phyloP scores from a whole-genome alignment of 2,113 vertebrate genomes.

The Acanthisitta chloris region DNA sequence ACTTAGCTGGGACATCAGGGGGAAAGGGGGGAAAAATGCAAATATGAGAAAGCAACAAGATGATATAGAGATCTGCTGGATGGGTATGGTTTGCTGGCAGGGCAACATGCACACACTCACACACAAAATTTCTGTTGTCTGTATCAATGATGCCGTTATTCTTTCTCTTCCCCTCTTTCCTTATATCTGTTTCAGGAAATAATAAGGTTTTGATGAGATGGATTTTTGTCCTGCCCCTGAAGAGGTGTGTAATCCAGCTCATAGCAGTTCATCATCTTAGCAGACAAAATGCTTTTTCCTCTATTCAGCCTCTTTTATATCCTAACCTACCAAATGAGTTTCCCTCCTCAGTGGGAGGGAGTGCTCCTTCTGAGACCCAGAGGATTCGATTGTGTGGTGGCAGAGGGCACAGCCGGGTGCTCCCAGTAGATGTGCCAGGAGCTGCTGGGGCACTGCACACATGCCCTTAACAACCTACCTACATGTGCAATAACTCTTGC shows the following conservation, averaged over 20 bases:
- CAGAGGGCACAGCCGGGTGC: neutral
- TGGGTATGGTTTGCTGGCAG: neutral
- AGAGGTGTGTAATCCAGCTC: neutral
- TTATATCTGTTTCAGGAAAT: neutral
- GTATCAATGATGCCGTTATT: neutral
- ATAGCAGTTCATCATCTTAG: neutral
- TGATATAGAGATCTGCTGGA: neutral
- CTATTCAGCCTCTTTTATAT: neutral
- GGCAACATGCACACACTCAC: neutral
- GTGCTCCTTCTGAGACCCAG: neutral
- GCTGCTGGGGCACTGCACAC: neutral
- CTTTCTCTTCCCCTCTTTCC: neutral
- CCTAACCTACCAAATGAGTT: neutral
- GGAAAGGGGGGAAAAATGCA: accelerated
- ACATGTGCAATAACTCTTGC: neutral
- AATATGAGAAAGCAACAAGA: neutral
- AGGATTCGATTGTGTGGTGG: neutral
- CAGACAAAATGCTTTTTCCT: neutral
- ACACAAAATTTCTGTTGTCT: neutral
- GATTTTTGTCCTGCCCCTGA: neutral
- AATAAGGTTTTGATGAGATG: neutral
- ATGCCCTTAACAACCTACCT: no score
- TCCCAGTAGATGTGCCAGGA: neutral
- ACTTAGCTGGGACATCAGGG: neutral
- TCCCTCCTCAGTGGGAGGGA: no score